phyloP scores from a whole-genome alignment of 2,888 invertebrate genomes.

The Plebejus argus region DNA sequence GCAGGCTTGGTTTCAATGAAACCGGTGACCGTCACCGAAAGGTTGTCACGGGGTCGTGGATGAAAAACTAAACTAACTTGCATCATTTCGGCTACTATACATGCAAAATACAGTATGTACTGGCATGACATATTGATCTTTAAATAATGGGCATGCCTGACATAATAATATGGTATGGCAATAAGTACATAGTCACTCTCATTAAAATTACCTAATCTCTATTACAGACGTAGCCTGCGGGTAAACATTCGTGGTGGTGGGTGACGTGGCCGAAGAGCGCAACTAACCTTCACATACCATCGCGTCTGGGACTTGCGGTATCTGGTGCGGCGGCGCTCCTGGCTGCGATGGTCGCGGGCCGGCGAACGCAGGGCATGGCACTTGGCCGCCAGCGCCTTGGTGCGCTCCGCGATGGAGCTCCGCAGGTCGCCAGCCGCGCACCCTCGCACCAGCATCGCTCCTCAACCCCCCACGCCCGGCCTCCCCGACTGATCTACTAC shows the following conservation, averaged over 20 bases:
- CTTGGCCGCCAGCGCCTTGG: constrained; percentile 74
- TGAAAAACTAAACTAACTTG: no score
- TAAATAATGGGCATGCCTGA: background rate
- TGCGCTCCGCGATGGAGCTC: constrained; percentile 75
- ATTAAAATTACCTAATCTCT: background rate
- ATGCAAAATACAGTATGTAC: no score
- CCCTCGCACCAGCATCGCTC: constrained; percentile 72
- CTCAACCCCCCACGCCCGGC: constrained; percentile 42
- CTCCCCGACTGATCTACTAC: constrained; percentile 45
- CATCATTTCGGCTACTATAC: no score
- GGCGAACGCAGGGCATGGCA: constrained; percentile 74
- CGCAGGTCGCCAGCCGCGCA: constrained; percentile 73
- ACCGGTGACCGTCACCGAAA: no score
- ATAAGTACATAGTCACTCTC: background rate
- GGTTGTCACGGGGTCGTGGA: no score
- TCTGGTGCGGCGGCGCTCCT: constrained; percentile 66
- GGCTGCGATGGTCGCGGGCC: constrained; percentile 60
- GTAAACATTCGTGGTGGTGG: background rate
- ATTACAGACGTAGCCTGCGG: no score
- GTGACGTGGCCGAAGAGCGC: constrained; percentile 39
- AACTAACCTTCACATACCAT: constrained; percentile 88
- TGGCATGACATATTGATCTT: no score
- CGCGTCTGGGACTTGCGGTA: constrained; percentile 81
- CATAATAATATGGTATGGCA: background rate
- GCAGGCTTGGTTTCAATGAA: no score